A percentile compares a stretch with the other conserved stretches of the same genome.
Evolutionary conservation across 30 jellyfish, hydroid and myxozoan genomes (phyloP).

Genomic region (Clytia hemisphaerica): DNA sequence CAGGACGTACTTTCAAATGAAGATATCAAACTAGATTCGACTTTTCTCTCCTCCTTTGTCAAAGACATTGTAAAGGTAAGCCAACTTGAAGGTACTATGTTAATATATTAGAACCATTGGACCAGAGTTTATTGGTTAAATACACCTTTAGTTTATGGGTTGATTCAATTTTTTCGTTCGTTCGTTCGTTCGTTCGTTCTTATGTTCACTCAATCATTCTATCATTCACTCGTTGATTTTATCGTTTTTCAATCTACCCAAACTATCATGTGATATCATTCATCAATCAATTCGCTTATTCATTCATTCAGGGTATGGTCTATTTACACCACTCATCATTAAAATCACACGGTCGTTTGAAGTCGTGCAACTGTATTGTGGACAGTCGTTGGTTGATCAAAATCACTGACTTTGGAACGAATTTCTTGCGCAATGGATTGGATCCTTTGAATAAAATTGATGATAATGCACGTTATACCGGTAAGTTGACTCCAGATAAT

Average conservation of each 20-base stretch:
- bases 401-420: constrained; percentile 13
- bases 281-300: not conserved
- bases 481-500: too few relatives aligned
- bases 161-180: too few relatives aligned
- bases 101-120: not conserved
- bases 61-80: constrained; percentile 15
- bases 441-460: constrained; percentile 9
- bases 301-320: constrained; percentile 11
- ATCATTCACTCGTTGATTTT: not conserved
- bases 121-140: too few relatives aligned
- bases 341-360: constrained; percentile 14
- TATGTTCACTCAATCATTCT: not conserved
- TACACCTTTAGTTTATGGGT: too few relatives aligned
- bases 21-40: constrained; percentile 17
- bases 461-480: not conserved
- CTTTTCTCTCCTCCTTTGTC: constrained; percentile 12
- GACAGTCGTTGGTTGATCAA: constrained; percentile 24
- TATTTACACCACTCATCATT: constrained; percentile 6
- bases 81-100: not conserved
- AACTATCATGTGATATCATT: not conserved
- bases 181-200: too few relatives aligned
- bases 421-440: constrained; percentile 1
- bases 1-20: constrained; percentile 21
- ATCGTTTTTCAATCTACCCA: not conserved
- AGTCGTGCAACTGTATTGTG: constrained; percentile 17